Base-by-base conservation (phyloP, 2,797 vertebrate species). In the Myripristis jacobus region DNA sequence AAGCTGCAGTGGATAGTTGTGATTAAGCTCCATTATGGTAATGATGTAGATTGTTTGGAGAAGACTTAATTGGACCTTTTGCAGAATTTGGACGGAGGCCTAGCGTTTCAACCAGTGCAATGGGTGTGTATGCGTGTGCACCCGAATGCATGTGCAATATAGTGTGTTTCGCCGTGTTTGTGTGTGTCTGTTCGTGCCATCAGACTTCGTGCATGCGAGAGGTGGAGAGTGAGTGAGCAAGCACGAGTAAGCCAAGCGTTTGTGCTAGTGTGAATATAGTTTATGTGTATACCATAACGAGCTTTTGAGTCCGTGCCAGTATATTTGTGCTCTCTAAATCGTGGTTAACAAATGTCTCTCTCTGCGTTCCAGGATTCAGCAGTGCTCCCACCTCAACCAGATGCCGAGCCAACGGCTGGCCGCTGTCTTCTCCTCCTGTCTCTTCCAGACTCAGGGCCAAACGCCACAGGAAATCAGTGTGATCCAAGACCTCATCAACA, bases 381-480 rank as follows among this genome's bases (percentile, higher is more conserved):
- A 95, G 74, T 99, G 97, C 79, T 96, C 96, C 53, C 93, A 96
- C 88, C 95, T 98, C 79, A 99, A 98, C 92, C 94, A 93, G 58
- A 98, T 98, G 96, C 90, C 92, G 5, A 88, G 94, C 27, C 91
- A 93, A 41, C 95, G 91, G 66, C 94, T 99, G 90, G 97, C 97
- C 0, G 84, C 92, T 36, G 95, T 94, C n/a, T 97, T 99, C 91
- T 97, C 98, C 10, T 93, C 96, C 31, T 97, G 94, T 87, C 88
- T 99, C 58, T 99, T 98, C 94, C 98, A 99, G 91, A 99, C 98
- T 0, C 93, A 86, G 66, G 98, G 97, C 77, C 95, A 96, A 82
- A 96, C 93, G 29, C 92, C 91, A 18, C 94, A 95, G 92, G 97
- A 99, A 92, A 93, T 95, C 4, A 87, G 77, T 60, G 98, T 99